A percentile compares a stretch with the other conserved stretches of the same genome.
Evolutionary conservation across 2,113 vertebrate species (phyloP).

Genomic region (Elephantulus edwardii): DNA sequence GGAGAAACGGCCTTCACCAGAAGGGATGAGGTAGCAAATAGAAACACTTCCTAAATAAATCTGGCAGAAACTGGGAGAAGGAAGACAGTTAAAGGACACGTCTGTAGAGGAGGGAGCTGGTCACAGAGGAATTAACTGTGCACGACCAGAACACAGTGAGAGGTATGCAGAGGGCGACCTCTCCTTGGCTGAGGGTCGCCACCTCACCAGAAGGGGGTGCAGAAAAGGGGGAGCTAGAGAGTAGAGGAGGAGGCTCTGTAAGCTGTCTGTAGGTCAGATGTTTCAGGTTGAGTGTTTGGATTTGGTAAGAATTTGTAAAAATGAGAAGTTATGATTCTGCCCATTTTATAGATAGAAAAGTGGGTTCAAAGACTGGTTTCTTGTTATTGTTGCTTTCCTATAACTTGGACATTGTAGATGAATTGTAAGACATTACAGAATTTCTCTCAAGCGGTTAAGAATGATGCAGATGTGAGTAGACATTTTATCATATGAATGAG

Average conservation of each 20-base stretch:
- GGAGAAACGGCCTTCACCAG: constrained; percentile 31
- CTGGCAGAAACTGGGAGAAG: neutral
- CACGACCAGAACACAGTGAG: neutral
- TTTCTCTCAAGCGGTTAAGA: neutral
- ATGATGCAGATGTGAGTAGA: neutral
- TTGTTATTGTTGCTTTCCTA: neutral
- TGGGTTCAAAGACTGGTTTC: neutral
- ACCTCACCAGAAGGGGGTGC: neutral
- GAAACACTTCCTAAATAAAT: constrained; percentile 48
- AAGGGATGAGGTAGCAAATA: neutral
- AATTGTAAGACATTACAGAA: neutral
- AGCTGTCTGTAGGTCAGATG: neutral
- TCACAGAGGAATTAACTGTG: neutral
- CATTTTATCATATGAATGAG: neutral
- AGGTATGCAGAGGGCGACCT: neutral
- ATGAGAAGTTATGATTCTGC: neutral
- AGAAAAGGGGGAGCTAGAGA: neutral
- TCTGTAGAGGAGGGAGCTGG: neutral
- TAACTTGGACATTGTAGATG: neutral
- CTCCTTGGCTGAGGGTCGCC: accelerated
- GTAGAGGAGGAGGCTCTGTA: neutral
- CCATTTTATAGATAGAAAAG: neutral
- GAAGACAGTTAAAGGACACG: neutral
- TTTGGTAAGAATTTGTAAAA: neutral
- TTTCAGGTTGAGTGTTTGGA: neutral